Evolutionary conservation across 92 coral and sea anemone genomes (phyloP), one percentile per base, ranked within the genome.

Genomic region (Epizoanthus illoricatus): DNA sequence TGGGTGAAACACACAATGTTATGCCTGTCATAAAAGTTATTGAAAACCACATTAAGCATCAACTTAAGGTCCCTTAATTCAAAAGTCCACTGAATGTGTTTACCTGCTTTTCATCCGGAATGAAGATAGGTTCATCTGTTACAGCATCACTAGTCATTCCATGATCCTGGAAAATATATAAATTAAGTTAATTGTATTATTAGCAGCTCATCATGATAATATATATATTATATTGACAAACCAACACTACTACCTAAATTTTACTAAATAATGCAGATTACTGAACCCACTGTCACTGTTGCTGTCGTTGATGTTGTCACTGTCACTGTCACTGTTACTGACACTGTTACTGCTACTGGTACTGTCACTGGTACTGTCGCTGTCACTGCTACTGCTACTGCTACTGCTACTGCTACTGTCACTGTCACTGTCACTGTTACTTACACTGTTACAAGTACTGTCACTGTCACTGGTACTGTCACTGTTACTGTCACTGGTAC

Each of bases 91-190:
- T 49, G 11, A 49, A 15, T 49, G 12, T 13, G 11, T 49, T 45
- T 88, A 89, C 91, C 91, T 75, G 63, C 62, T 89, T 87, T 84
- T 85, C 89, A 59, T 69, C 84, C 13, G 66, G 18, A 60, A 88
- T 63, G 62, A 89, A 81, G 45, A 81, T 79, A 8, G 91, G 91
- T 17, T 89, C 91, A 19, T 85, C 91, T 33, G 67, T 33, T n/a
- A 80, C 80, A 65, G 24, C 73, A 65, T 84, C 81, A 75, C 84
- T 81, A 67, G 86, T 70, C 60, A 64, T 59, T 67, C 73, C 86
- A 80, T 89, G 70, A 7, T 78, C 82, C 82, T 78, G 18, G 28
- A 20, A 43, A 61, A 21, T 7, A 13, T 2, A 49, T 49, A 49
- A 49, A 49, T 49, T 49, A 5, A 49, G n/a, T n/a, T n/a, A n/a